phyloP scores from a whole-genome alignment of 2,888 invertebrate species.

The Phengaris alcon region DNA sequence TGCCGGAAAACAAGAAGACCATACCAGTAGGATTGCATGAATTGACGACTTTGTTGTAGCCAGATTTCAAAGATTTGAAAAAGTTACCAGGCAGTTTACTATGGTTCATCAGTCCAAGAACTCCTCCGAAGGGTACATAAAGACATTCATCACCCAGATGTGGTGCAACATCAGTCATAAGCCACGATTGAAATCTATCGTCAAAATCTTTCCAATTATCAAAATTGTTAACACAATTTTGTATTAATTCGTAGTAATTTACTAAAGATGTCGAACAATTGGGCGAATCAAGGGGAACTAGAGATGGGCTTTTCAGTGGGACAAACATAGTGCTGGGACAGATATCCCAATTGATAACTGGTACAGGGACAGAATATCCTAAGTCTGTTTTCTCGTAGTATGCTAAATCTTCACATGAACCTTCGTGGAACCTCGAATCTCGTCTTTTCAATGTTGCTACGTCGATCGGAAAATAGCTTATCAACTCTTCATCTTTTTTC shows the following conservation, averaged over 20 bases:
- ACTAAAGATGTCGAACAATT: constrained; percentile 63
- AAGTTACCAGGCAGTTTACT: constrained; percentile 41
- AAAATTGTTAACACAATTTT: constrained; percentile 70
- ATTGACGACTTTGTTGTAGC: constrained; percentile 10
- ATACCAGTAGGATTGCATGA: constrained; percentile 24
- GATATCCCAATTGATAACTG: constrained; percentile 78
- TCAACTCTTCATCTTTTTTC: constrained; percentile 53
- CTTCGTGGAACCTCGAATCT: constrained; percentile 40
- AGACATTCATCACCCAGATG: constrained; percentile 81
- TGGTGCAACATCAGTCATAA: constrained; percentile 67
- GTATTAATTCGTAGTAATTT: constrained; percentile 78
- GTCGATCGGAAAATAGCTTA: constrained; percentile 51
- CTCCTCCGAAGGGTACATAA: constrained; percentile 77
- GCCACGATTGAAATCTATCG: constrained; percentile 75
- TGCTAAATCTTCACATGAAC: constrained; percentile 55
- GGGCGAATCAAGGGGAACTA: constrained; percentile 50
- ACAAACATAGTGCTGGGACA: constrained; percentile 80
- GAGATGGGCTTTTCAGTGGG: constrained; percentile 71
- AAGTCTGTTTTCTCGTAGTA: constrained; percentile 53
- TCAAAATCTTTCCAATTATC: constrained; percentile 68
- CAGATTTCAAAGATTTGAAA: constrained; percentile 32
- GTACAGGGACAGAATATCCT: constrained; percentile 71
- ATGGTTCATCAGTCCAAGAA: constrained; percentile 59
- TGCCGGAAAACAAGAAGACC: constrained; percentile 47
- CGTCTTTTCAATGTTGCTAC: constrained; percentile 37